phyloP scores from a whole-genome alignment of 1,140 invertebrate genomes.

The Euwallacea similis region DNA sequence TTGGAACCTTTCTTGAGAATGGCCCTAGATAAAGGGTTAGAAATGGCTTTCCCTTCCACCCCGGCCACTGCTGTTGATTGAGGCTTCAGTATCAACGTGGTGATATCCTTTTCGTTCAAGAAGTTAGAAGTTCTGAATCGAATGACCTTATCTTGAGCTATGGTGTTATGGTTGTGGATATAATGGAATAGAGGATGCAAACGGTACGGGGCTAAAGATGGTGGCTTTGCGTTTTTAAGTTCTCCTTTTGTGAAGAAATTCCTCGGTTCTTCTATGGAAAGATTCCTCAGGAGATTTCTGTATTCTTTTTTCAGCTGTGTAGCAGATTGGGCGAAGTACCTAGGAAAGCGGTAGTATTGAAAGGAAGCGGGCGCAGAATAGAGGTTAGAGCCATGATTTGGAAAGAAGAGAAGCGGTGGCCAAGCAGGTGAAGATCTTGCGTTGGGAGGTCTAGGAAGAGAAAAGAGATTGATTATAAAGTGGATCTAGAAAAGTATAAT shows the following conservation, averaged over 20 bases:
- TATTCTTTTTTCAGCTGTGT: conserved; percentile 5
- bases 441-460: conserved; percentile 21
- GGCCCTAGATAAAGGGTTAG: conserved; percentile 65
- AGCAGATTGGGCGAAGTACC: conserved; percentile 4
- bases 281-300: conserved; percentile 6
- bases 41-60: conserved; percentile 65
- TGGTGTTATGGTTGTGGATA: conserved; percentile 45
- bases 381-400: conserved; percentile 2
- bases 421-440: conserved; percentile 15
- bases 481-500: background rate
- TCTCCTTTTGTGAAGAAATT: conserved; percentile 6
- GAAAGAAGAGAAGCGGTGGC: conserved; percentile 16
- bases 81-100: conserved; percentile 63
- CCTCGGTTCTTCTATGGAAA: conserved; percentile 6
- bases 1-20: conserved; percentile 57
- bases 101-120: conserved; percentile 44
- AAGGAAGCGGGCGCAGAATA: conserved; percentile 5
- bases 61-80: conserved; percentile 65
- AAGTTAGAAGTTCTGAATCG: conserved; percentile 44
- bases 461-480: conserved; percentile 10
- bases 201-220: conserved; percentile 43
- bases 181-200: conserved; percentile 45
- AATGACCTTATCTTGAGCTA: conserved; percentile 40
- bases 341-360: conserved; percentile 25
- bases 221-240: conserved; percentile 8